These are phyloP conservation scores for Nyctalus aviator DNA, from an alignment of 2,797 vertebrate species.

Conservation along the genomic window DNA sequence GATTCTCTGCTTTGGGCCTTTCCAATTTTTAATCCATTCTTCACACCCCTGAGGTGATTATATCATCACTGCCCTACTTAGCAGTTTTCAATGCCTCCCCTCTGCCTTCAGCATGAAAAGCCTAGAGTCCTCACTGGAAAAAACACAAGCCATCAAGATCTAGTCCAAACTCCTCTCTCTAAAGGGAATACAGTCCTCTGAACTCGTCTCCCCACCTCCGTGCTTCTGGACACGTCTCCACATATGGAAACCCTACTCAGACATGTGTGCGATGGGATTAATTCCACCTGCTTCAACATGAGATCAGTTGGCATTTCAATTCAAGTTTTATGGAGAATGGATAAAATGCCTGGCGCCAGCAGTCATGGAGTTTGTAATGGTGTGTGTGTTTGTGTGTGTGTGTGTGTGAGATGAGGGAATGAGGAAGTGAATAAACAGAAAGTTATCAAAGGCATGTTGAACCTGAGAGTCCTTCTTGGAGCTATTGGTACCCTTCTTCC, in stretches of 20 bases:
- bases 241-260: background rate
- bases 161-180: background rate
- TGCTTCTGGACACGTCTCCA: background rate
- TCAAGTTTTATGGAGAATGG: background rate
- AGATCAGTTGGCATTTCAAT: slow-evolving; percentile 16
- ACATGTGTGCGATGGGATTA: background rate
- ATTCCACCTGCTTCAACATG: background rate
- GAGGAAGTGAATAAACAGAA: background rate
- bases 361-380: background rate
- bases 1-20: background rate
- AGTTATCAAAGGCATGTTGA: slow-evolving; percentile 3
- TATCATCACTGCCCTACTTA: background rate
- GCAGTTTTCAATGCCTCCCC: background rate
- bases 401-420: background rate
- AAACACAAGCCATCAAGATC: background rate
- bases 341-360: background rate
- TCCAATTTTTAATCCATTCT: background rate
- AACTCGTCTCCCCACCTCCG: background rate
- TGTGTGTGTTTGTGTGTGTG: background rate
- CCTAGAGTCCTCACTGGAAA: background rate
- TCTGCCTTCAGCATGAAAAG: background rate
- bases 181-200: background rate
- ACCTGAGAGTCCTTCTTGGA: background rate
- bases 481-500: background rate
- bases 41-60: background rate